These are phyloP conservation scores for Dicaeum eximium DNA, from an alignment of 2,113 vertebrate species.

Conservation along the genomic window DNA sequence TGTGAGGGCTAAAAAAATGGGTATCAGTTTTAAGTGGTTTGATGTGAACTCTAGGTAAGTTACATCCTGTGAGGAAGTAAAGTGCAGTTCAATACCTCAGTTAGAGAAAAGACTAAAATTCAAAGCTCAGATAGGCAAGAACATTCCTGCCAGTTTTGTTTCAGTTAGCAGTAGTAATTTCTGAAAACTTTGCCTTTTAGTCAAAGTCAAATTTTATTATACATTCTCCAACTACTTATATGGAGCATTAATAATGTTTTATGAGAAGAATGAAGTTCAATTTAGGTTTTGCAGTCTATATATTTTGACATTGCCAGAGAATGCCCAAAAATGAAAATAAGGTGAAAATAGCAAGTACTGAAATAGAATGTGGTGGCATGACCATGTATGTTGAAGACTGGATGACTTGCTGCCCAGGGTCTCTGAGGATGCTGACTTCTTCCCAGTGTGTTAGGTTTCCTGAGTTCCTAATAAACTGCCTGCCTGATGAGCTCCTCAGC, in stretches of 20 bases:
- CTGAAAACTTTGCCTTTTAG: neutral
- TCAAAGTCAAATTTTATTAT: too few species aligned
- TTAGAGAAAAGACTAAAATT: neutral
- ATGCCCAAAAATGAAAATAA: neutral
- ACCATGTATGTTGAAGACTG: neutral
- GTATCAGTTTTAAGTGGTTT: neutral
- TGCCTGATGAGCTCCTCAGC: neutral
- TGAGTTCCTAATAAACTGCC: neutral
- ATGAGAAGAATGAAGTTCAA: neutral
- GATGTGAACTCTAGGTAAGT: neutral
- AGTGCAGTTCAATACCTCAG: neutral
- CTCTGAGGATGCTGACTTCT: neutral
- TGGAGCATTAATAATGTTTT: neutral
- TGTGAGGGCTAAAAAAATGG: neutral
- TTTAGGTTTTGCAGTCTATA: neutral
- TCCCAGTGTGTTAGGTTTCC: neutral
- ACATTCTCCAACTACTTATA: neutral
- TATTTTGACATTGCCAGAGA: neutral
- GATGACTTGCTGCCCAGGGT: neutral
- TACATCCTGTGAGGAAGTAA: neutral
- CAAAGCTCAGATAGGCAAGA: neutral
- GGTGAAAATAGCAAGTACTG: constrained; percentile 7
- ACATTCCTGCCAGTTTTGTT: neutral
- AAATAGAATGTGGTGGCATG: neutral
- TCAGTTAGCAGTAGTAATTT: constrained; percentile 28